Evolutionary conservation across 2,888 invertebrate genomes (phyloP).

Genomic region (Conistra vaccinii): DNA sequence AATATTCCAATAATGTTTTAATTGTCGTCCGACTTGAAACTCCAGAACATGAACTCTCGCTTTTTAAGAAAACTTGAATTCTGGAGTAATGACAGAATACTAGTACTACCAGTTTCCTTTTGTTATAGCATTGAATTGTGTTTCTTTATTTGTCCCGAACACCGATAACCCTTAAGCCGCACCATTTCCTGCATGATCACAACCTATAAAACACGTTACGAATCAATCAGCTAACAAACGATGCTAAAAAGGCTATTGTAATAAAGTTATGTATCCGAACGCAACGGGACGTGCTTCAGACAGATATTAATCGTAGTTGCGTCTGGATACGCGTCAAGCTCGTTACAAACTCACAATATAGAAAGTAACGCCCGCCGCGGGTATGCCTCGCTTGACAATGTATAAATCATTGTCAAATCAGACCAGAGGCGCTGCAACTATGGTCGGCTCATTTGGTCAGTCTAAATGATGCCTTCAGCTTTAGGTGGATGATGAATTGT

Average conservation of each 20-base stretch:
- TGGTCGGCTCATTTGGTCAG: conserved; percentile 72
- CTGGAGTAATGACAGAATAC: not conserved
- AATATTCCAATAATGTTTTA: not conserved
- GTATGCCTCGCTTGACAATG: conserved; percentile 65
- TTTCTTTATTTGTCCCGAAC: not conserved
- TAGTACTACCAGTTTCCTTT: not conserved
- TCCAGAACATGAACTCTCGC: not conserved
- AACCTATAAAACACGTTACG: conserved; percentile 28
- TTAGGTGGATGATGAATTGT: conserved; percentile 65
- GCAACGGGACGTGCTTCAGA: conserved; percentile 62
- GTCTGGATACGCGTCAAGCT: conserved; percentile 71
- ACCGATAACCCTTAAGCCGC: conserved; percentile 9
- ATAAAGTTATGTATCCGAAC: conserved; percentile 64
- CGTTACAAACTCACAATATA: conserved; percentile 66
- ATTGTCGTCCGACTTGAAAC: not conserved
- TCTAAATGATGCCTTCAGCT: conserved; percentile 66
- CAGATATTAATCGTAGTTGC: conserved; percentile 73
- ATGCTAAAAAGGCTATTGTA: conserved; percentile 65
- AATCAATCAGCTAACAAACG: conserved; percentile 65
- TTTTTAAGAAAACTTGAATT: not conserved
- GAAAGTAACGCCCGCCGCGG: conserved; percentile 72
- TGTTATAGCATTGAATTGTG: not conserved
- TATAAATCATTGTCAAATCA: conserved; percentile 82
- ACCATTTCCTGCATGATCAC: conserved; percentile 15
- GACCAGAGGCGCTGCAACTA: conserved; percentile 71